Percentiles rank a stretch among this genome's conserved stretches.
Conservation (phyloP, 2,888 invertebrate genomes). For the Pseudococcus viburni region DNA sequence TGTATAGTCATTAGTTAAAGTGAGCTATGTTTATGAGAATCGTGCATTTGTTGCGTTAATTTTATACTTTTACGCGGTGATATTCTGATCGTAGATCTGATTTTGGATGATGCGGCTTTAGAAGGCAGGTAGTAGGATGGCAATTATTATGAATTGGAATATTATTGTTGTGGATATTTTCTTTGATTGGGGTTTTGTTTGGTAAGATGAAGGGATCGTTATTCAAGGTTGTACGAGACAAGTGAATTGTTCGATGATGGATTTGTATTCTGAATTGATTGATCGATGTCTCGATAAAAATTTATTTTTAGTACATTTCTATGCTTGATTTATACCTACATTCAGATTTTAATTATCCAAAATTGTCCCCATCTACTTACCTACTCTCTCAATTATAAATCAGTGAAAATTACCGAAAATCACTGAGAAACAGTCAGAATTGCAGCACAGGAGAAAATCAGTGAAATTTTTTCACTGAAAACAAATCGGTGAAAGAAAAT, state of each 20-base stretch:
- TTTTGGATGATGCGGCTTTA: neutral
- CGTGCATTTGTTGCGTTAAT: neutral
- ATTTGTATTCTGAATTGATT: neutral
- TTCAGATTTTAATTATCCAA: no score
- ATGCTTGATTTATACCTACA: no score
- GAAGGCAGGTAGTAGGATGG: no score
- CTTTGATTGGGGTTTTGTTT: neutral
- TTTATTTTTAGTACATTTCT: neutral
- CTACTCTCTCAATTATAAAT: no score
- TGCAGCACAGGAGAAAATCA: no score
- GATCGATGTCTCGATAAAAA: neutral
- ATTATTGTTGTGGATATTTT: neutral
- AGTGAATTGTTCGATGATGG: neutral
- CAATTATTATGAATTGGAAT: neutral
- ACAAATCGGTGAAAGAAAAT: no score
- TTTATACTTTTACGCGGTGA: neutral
- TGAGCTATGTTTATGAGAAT: neutral
- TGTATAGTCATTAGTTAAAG: constrained; percentile 4
- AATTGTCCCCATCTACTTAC: no score
- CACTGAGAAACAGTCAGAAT: no score
- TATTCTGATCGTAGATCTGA: neutral
- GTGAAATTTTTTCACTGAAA: no score
- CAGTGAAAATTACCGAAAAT: no score
- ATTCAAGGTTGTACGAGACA: neutral
- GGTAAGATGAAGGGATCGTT: neutral